phyloP scores from a whole-genome alignment of 2,888 invertebrate genomes.

The Gymnosoma rotundatum region DNA sequence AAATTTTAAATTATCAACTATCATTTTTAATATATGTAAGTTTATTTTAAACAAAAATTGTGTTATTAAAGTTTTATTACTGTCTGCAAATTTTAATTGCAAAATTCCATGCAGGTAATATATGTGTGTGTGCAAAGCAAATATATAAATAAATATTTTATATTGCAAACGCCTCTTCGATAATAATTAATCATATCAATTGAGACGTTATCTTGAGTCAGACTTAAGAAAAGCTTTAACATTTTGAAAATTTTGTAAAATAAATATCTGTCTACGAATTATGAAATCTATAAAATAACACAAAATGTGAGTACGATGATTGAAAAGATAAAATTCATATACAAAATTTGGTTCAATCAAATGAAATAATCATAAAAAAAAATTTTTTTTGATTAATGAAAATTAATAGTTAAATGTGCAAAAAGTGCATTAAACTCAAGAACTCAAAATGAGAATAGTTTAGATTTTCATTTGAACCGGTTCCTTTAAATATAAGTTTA shows the following conservation, averaged over 20 bases:
- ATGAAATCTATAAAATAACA: constrained; percentile 42
- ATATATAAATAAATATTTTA: constrained; percentile 27
- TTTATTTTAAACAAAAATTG: background rate
- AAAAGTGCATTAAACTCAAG: constrained; percentile 13
- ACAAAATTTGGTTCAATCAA: constrained; percentile 38
- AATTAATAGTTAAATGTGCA: constrained; percentile 21
- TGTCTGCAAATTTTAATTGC: constrained; percentile 19
- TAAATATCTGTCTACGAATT: constrained; percentile 41
- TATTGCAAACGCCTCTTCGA: constrained; percentile 61
- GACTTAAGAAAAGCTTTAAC: constrained; percentile 43
- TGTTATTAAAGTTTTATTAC: background rate
- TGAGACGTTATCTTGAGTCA: constrained; percentile 62
- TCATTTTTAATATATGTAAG: background rate
- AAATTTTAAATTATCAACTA: background rate
- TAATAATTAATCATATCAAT: constrained; percentile 66
- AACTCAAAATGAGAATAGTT: background rate
- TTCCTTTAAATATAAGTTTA: too few species aligned
- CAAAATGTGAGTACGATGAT: constrained; percentile 41
- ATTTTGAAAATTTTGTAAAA: background rate
- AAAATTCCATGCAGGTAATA: background rate
- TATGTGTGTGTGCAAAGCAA: background rate
- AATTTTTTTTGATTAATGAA: constrained; percentile 34
- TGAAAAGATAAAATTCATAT: constrained; percentile 46
- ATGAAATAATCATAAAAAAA: background rate
- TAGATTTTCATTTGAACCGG: too few species aligned